These are phyloP conservation scores for Aporrectodea caliginosa DNA, from an alignment of 1,140 invertebrate species.

Conservation along the genomic window DNA sequence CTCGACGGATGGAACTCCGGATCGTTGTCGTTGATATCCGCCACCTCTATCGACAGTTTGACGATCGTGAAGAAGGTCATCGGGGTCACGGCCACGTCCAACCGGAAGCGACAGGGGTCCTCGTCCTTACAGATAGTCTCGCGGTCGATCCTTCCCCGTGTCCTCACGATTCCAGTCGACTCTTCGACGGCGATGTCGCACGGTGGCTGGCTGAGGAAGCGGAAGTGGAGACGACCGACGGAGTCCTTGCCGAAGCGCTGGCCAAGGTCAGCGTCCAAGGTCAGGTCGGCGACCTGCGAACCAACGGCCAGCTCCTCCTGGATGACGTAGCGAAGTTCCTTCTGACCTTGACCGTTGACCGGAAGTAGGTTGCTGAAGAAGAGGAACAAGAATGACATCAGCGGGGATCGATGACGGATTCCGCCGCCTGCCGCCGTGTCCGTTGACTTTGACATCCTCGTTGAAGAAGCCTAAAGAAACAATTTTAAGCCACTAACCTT, in stretches of 20 bases:
- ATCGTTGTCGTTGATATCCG: slow-evolving; percentile 17
- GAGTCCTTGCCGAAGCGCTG: neutral
- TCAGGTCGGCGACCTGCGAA: neutral
- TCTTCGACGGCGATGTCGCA: slow-evolving; percentile 6
- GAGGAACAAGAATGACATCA: too few species aligned
- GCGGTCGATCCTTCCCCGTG: slow-evolving; percentile 3
- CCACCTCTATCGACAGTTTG: slow-evolving; percentile 10
- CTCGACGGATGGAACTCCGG: neutral
- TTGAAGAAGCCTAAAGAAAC: too few species aligned
- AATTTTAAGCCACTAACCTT: too few species aligned
- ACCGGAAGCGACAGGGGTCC: slow-evolving; percentile 4
- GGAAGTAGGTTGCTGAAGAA: too few species aligned
- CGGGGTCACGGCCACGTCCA: slow-evolving; percentile 7
- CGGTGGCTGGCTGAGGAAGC: slow-evolving; percentile 1
- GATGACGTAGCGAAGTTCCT: neutral
- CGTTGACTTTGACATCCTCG: too few species aligned
- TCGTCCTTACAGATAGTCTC: slow-evolving; percentile 2
- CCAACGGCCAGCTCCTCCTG: neutral
- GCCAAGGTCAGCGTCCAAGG: neutral
- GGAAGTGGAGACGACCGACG: neutral
- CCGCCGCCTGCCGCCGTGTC: too few species aligned
- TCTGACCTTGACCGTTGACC: neutral
- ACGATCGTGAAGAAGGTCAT: slow-evolving; percentile 10
- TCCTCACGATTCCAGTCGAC: slow-evolving; percentile 1
- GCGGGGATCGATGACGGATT: too few species aligned